A percentile compares a stretch with the other conserved stretches of the same genome.
phyloP scores from a whole-genome alignment of 2,888 invertebrate species.

The Oligia latruncula region DNA sequence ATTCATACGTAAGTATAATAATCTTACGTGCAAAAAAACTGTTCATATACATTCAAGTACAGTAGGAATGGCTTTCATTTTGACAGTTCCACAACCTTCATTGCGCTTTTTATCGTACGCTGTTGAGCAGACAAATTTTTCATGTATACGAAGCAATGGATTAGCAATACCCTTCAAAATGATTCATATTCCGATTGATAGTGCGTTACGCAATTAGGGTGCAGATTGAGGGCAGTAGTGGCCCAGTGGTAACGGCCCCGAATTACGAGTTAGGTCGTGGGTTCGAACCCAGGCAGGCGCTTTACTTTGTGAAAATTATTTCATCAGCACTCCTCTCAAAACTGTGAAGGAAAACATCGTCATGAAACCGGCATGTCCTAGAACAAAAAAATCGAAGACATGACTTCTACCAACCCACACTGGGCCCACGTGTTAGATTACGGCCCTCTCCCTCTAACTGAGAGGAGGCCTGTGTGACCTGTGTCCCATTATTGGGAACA shows the following conservation, averaged over 20 bases:
- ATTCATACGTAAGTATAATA: not conserved
- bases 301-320: not conserved
- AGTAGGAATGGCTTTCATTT: not conserved
- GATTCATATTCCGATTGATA: not conserved
- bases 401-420: not conserved
- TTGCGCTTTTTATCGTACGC: not conserved
- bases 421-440: not conserved
- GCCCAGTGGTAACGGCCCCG: not conserved
- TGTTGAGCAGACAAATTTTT: not conserved
- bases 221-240: too few species aligned
- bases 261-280: not conserved
- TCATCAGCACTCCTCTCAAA: not conserved
- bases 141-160: too few species aligned
- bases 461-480: not conserved
- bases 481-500: too few species aligned
- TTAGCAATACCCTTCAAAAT: not conserved
- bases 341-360: not conserved
- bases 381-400: not conserved
- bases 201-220: too few species aligned
- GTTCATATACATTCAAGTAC: constrained; percentile 5
- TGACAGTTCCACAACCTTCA: not conserved
- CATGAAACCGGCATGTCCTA: not conserved
- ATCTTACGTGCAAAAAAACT: constrained; percentile 3
- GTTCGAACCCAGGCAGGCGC: not conserved
- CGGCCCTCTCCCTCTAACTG: not conserved